phyloP scores from a whole-genome alignment of 2,797 vertebrate genomes.

The Neosalanx taihuensis region DNA sequence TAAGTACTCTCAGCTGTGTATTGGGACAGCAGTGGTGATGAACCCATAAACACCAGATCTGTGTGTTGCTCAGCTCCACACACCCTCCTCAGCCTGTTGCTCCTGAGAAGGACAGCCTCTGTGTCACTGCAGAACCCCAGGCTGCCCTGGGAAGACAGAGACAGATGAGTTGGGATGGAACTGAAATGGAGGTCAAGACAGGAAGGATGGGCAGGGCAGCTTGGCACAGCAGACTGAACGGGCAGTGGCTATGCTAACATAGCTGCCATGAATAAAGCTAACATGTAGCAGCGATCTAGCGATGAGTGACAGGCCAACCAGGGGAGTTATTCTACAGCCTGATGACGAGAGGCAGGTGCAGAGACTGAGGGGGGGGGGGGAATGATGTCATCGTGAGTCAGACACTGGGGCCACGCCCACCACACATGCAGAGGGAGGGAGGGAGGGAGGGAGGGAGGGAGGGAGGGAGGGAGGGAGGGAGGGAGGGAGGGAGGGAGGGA shows the following conservation, averaged over 20 bases:
- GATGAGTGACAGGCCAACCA: too few relatives aligned
- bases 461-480: too few relatives aligned
- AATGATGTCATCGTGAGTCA: background rate
- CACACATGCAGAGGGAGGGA: too few relatives aligned
- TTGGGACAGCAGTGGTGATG: conserved; percentile 31
- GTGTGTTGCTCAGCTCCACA: conserved; percentile 42
- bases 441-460: too few relatives aligned
- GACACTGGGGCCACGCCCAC: too few relatives aligned
- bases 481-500: too few relatives aligned
- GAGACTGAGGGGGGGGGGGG: background rate
- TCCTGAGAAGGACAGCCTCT: conserved; percentile 26
- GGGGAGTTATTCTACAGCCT: too few relatives aligned
- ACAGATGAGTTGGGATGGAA: conserved; percentile 20
- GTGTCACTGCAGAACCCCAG: background rate
- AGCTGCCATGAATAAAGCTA: too few relatives aligned
- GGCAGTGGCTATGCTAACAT: too few relatives aligned
- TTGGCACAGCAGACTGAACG: too few relatives aligned
- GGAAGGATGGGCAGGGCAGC: background rate
- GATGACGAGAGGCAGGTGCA: background rate
- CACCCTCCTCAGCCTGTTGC: conserved; percentile 36
- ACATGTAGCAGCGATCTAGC: too few relatives aligned
- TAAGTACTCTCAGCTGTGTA: conserved; percentile 56
- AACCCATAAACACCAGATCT: conserved; percentile 49
- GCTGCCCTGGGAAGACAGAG: conserved; percentile 9
- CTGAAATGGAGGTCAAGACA: background rate